phyloP scores from a whole-genome alignment of 2,797 vertebrate genomes.

The Pseudomugil gertrudae region DNA sequence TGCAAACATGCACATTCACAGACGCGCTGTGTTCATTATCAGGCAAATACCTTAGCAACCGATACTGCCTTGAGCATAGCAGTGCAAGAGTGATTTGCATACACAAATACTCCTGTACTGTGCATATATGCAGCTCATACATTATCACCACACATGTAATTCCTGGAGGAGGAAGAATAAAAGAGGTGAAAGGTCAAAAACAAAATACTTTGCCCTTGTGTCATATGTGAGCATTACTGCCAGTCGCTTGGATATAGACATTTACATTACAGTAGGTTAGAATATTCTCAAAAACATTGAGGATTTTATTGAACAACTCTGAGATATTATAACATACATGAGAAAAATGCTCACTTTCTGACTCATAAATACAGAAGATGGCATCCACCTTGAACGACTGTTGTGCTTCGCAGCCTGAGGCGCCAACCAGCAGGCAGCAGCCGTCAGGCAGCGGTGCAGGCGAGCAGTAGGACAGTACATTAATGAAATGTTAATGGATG shows the following conservation, averaged over 20 bases:
- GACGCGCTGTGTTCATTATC: conserved; percentile 62
- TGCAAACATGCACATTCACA: conserved; percentile 22
- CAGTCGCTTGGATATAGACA: background rate
- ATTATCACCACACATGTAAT: conserved; percentile 10
- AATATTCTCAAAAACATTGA: background rate
- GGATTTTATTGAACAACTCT: background rate
- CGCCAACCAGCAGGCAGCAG: conserved; percentile 86
- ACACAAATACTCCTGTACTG: conserved; percentile 47
- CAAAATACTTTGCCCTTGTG: background rate
- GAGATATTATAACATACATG: no score
- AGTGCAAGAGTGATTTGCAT: conserved; percentile 62
- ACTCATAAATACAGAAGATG: conserved; percentile 2
- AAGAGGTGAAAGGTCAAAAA: conserved; percentile 32
- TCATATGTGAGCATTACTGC: background rate
- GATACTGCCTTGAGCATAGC: conserved; percentile 58
- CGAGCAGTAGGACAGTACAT: conserved; percentile 90
- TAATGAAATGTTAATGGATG: conserved; percentile 99
- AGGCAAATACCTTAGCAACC: conserved; percentile 63
- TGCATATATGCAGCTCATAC: conserved; percentile 22
- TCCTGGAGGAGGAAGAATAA: conserved; percentile 18
- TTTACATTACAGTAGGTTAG: background rate
- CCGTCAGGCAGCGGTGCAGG: conserved; percentile 81
- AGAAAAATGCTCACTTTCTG: conserved; percentile 12
- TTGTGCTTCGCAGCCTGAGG: conserved; percentile 73
- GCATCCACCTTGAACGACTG: conserved; percentile 80